phyloP scores from a whole-genome alignment of 2,797 vertebrate species.

The Remorina albescens region DNA sequence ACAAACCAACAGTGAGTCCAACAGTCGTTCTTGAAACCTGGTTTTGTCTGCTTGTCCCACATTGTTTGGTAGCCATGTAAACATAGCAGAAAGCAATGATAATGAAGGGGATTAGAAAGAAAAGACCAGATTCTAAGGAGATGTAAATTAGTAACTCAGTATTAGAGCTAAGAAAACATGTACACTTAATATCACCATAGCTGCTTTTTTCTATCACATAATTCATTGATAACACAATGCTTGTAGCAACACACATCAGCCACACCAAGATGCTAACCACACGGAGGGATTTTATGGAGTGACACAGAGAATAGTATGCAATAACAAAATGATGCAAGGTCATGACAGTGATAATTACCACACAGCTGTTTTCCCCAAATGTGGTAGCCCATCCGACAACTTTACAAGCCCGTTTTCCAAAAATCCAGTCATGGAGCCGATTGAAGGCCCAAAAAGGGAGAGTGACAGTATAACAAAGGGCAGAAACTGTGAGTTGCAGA shows the following conservation, averaged over 20 bases:
- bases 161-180: neutral
- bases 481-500: no score
- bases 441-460: no score
- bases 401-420: no score
- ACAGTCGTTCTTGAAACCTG: conserved; percentile 1
- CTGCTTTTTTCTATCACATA: neutral
- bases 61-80: neutral
- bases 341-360: conserved; percentile 7
- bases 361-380: neutral
- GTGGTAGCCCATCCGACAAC: neutral
- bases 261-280: neutral
- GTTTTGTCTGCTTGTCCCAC: neutral
- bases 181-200: no score
- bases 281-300: neutral
- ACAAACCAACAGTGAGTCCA: conserved; percentile 2
- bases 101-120: conserved; percentile 2
- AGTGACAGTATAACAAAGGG: no score
- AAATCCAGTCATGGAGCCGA: no score
- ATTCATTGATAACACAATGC: neutral
- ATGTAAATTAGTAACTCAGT: rapidly evolving
- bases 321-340: neutral
- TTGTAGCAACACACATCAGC: neutral
- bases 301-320: neutral
- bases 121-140: neutral
- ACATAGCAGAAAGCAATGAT: conserved; percentile 10